Base-by-base conservation (phyloP, 1,140 invertebrate genomes). In the Eriosoma lanigerum region DNA sequence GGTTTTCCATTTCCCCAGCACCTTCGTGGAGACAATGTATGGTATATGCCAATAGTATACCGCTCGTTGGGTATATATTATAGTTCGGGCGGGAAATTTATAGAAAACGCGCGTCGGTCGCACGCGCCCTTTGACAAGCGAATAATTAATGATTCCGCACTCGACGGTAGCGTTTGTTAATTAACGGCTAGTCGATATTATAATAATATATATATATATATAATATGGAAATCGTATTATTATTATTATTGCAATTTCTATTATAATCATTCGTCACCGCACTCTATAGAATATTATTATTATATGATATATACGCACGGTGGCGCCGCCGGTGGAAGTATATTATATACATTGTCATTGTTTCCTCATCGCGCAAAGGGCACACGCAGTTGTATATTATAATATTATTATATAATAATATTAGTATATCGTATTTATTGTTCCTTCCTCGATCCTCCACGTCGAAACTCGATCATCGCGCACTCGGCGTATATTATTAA, bases 21-120 rank as follows among this genome's bases (percentile, higher is more conserved):
- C 32, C 13, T 38, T 8, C 62, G n/a, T 3, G 29, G 64, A 19
- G 64, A 24, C 32, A 21, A 8, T 17, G 64, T 21, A 12, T 3
- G n/a, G 8, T 8, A 6, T 9, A 44, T n/a, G 64, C 10, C 58
- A 29, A 17, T n/a, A 38, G 10, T 12, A 21, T 38, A 44, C 21
- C 21, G 32, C 32, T 10, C 17, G 38, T n/a, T 13, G 62, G 62
- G 62, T n/a, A n/a, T n/a, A n/a, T n/a, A n/a, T n/a, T n/a, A n/a
- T n/a, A n/a, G n/a, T n/a, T 64, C 32, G 32, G 13, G 52, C 15
- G 66, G 73, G 46, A 76, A 76, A 76, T 76, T 38, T 76, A 76
- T 56, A 76, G 73, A 76, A 76, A 76, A 76, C 54, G 73, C 54
- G 73, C 54, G 73, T 76, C 73, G 73, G 73, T 46, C 54, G 73